A percentile compares a stretch with the other conserved stretches of the same genome.
Evolutionary conservation across 2,797 vertebrate genomes (phyloP).

Genomic region (Ctenopoma multispine): DNA sequence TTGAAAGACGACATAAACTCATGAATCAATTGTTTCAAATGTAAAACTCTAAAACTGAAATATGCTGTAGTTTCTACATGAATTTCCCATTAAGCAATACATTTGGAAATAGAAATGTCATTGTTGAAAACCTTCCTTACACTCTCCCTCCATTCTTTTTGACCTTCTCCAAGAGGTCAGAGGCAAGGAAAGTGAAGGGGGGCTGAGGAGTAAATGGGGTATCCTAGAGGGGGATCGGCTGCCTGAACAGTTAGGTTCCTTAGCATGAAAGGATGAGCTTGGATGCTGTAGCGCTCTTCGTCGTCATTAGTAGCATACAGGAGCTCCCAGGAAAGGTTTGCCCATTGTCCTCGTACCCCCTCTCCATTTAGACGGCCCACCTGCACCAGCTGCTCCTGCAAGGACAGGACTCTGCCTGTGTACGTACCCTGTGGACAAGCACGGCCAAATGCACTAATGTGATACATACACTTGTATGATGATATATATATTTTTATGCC

Average conservation of each 20-base stretch:
- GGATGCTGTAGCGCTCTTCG: constrained; percentile 97
- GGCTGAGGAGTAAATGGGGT: constrained; percentile 94
- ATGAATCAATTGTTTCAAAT: constrained; percentile 25
- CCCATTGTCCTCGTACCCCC: constrained; percentile 96
- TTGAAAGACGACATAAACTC: constrained; percentile 25
- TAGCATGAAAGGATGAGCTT: constrained; percentile 94
- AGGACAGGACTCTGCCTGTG: constrained; percentile 92
- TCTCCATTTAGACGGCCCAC: constrained; percentile 93
- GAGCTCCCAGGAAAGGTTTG: constrained; percentile 98
- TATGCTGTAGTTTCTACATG: constrained; percentile 23
- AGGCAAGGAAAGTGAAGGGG: constrained; percentile 91
- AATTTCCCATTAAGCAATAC: neutral
- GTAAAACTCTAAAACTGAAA: constrained; percentile 15
- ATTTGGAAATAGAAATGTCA: constrained; percentile 14
- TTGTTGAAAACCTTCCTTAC: constrained; percentile 6
- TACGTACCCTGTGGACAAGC: constrained; percentile 90
- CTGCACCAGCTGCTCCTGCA: constrained; percentile 93
- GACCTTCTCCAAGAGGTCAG: constrained; percentile 66
- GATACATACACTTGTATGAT: neutral
- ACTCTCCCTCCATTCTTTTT: no score
- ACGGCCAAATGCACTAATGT: constrained; percentile 2
- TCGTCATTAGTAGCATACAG: constrained; percentile 98
- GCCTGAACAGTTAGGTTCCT: constrained; percentile 96
- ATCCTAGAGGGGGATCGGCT: constrained; percentile 94
- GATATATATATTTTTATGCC: neutral